Evolutionary conservation across 2,888 invertebrate genomes (phyloP), one percentile per base, ranked within the genome.

Genomic region (Dicranocentrus wangi): DNA sequence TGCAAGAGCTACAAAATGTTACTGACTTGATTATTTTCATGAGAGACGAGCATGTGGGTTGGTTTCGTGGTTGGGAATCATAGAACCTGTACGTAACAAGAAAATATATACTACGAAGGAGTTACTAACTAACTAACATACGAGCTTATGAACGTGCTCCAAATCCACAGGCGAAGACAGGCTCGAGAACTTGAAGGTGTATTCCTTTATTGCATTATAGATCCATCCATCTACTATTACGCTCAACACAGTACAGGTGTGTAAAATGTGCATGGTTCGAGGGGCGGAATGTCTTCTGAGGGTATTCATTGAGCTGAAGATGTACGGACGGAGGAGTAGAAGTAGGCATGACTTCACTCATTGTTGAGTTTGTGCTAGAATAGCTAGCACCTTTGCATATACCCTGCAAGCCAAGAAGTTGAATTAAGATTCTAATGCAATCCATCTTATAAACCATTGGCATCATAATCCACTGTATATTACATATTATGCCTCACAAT

Each of bases 21-120:
- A 81, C 81, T 81, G 81, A 81, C 81, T 66, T 47, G 73, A 80
- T 58, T 73, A 70, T 81, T 75, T 81, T 81, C 75, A 70, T 80
- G 19, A 55, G 23, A 19, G 47, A 17, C 32, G 23, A 21, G 47
- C 60, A 68, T 69, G 69, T 77, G 77, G 61, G 69, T 19, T 27
- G 27, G 8, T 28, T 60, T 27, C 10, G n/a, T 66, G 60, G 25
- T 32, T 32, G 13, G 8, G 8, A 58, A 53, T 39, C n/a, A 39
- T 55, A 32, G 32, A 10, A 10, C 39, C 13, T 39, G 47, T 47
- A 47, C 47, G 25, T 32, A 25, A 19, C 51, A 8, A 19, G 25
- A 55, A 23, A 25, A 25, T 19, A 32, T 7, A 10, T 3, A 32
- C 5, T 32, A 32, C 32, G 32, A 32, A 32, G 32, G 32, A 3